Evolutionary conservation across 1,140 invertebrate genomes (phyloP), one percentile per base, ranked within the genome.

Genomic region (Brachionus koreanus): DNA sequence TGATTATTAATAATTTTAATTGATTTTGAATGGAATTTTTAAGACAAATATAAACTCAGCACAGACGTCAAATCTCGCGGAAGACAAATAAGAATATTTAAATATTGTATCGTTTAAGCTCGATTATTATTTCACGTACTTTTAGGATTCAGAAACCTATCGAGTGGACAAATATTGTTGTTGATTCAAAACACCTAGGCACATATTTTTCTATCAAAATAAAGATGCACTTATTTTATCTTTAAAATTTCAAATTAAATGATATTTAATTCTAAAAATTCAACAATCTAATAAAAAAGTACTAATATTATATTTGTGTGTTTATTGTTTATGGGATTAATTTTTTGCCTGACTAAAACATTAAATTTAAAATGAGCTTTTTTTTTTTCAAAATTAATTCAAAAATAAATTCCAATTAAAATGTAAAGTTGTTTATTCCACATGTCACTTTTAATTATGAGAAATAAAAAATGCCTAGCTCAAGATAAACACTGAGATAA

Each of bases 21-120:
- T 65, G 25, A 37, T 65, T n/a, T 65, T 65, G 63, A 65, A 33
- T 65, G 25, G 25, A 37, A 65, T 33, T 37, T 10, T 65, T 65
- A 35, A 23, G 49, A 19, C 25, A 35, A 65, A 65, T 33, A 33
- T 5, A 65, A 65, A 10, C 25, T 29, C 3, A 37, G 33, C 63
- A 65, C 63, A 65, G 63, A 65, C 63, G 49, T 19, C 49, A 57
- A 57, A 57, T 57, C 49, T 57, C 49, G 49, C 49, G 49, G 49
- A 57, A 57, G 19, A 57, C 49, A 57, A 57, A 57, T 57, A 57
- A 57, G 49, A 57, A 57, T 57, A 57, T 57, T 57, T 57, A 19
- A 19, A 57, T 49, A 49, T 49, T 49, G 3, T 16, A 23, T 23
- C n/a, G 19, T 9, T 57, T 57, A 19, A 57, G 19, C 5, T 57